These are phyloP conservation scores for Montipora foliosa DNA, from an alignment of 64 coral and sea anemone species.

Conservation along the genomic window DNA sequence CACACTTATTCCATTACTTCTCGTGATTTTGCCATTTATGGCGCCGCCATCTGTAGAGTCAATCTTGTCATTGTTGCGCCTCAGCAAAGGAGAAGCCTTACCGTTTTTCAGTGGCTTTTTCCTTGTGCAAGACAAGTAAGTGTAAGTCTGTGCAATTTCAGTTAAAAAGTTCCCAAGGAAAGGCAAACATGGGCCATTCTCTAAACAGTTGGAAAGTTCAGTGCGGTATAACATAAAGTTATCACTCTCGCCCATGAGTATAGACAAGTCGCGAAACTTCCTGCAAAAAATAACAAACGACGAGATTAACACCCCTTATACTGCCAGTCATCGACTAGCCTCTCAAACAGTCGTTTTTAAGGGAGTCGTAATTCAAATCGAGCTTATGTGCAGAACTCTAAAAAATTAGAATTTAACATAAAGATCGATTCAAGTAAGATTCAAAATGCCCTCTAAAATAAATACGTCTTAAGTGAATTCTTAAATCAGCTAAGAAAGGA, in stretches of 20 bases:
- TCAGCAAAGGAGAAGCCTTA: neutral
- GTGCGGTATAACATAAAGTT: conserved; percentile 86
- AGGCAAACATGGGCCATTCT: conserved; percentile 77
- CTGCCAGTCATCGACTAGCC: too few relatives aligned
- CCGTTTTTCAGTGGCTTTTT: conserved; percentile 50
- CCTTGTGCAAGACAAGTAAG: conserved; percentile 79
- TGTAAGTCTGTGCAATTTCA: conserved; percentile 92
- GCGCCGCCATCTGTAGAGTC: conserved; percentile 19
- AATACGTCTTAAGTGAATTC: too few relatives aligned
- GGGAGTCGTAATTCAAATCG: too few relatives aligned
- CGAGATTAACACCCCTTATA: neutral
- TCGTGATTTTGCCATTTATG: conserved; percentile 67
- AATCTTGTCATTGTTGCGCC: conserved; percentile 5
- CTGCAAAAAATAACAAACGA: conserved; percentile 21
- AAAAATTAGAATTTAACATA: too few relatives aligned
- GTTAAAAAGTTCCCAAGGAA: conserved; percentile 98
- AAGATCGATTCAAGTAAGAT: too few relatives aligned
- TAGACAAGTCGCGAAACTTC: conserved; percentile 89
- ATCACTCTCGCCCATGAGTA: conserved; percentile 90
- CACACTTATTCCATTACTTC: conserved; percentile 40
- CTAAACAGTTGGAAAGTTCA: conserved; percentile 61
- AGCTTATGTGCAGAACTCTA: too few relatives aligned
- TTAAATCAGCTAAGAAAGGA: too few relatives aligned
- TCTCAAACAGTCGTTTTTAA: too few relatives aligned
- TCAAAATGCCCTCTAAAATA: too few relatives aligned